Conservation (phyloP, 1,140 invertebrate genomes). For the Nasonia vitripennis region DNA sequence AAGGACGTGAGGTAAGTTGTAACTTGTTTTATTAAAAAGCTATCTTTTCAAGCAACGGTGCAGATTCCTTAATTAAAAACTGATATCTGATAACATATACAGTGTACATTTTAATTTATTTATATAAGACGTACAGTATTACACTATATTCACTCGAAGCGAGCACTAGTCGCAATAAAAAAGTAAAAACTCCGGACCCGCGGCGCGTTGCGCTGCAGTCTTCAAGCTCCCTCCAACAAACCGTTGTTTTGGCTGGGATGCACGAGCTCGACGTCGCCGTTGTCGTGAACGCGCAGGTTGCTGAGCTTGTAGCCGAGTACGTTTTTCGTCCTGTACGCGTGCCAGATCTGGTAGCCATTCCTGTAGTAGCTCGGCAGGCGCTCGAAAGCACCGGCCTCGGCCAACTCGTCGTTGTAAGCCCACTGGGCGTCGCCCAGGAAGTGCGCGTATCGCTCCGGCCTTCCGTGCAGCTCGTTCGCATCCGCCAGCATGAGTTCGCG, state of each 20-base stretch:
- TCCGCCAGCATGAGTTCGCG: conserved; percentile 31
- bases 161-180: too few species aligned
- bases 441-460: conserved; percentile 63
- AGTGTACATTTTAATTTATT: too few species aligned
- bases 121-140: too few species aligned
- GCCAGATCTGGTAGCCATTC: conserved; percentile 59
- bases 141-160: too few species aligned
- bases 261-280: background rate
- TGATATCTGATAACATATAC: too few species aligned
- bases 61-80: too few species aligned
- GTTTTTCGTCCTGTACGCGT: background rate
- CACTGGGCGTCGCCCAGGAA: conserved; percentile 60
- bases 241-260: background rate
- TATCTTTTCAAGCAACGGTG: too few species aligned
- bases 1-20: too few species aligned
- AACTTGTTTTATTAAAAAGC: too few species aligned
- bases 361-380: conserved; percentile 63
- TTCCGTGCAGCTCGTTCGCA: background rate
- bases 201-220: too few species aligned
- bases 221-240: too few species aligned
- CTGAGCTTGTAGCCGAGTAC: conserved; percentile 3
- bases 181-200: too few species aligned
- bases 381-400: conserved; percentile 59
- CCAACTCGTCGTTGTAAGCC: conserved; percentile 65
- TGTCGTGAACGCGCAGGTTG: background rate